phyloP scores from a whole-genome alignment of 2,888 invertebrate genomes.

The Nomada fucata region DNA sequence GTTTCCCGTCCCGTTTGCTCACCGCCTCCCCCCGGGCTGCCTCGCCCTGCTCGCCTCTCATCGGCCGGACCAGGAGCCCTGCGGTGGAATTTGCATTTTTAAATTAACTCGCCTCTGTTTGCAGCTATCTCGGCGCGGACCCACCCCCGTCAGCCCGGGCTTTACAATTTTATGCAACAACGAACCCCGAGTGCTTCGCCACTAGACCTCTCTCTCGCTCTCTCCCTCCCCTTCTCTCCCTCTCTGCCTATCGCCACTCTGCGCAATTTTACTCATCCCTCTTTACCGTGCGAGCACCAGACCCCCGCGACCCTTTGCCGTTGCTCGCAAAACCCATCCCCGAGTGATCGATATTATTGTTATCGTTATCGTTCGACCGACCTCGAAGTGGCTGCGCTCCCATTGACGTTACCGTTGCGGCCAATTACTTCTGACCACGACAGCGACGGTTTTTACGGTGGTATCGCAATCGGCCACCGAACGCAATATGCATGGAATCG shows the following conservation, averaged over 20 bases:
- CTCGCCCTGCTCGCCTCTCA: slow-evolving; percentile 25
- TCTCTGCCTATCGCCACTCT: slow-evolving; percentile 1
- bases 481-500: slow-evolving; percentile 57
- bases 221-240: background rate
- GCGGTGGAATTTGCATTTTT: slow-evolving; percentile 83
- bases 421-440: slow-evolving; percentile 59
- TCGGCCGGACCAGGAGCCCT: slow-evolving; percentile 61
- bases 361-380: slow-evolving; percentile 78
- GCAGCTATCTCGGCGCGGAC: slow-evolving; percentile 80
- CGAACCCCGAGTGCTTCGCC: slow-evolving; percentile 73
- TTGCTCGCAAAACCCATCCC: slow-evolving; percentile 46
- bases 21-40: slow-evolving; percentile 19
- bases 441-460: slow-evolving; percentile 43
- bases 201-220: slow-evolving; percentile 9
- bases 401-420: slow-evolving; percentile 62
- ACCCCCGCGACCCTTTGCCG: slow-evolving; percentile 21
- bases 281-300: background rate
- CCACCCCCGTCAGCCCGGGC: slow-evolving; percentile 73
- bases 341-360: slow-evolving; percentile 80
- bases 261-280: slow-evolving; percentile 5
- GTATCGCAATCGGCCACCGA: slow-evolving; percentile 30
- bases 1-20: slow-evolving; percentile 38
- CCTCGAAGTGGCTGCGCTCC: slow-evolving; percentile 61
- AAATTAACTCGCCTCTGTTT: slow-evolving; percentile 84
- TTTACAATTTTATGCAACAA: slow-evolving; percentile 84